phyloP scores from a whole-genome alignment of 2,888 invertebrate species.

The Lacanobia oleracea region DNA sequence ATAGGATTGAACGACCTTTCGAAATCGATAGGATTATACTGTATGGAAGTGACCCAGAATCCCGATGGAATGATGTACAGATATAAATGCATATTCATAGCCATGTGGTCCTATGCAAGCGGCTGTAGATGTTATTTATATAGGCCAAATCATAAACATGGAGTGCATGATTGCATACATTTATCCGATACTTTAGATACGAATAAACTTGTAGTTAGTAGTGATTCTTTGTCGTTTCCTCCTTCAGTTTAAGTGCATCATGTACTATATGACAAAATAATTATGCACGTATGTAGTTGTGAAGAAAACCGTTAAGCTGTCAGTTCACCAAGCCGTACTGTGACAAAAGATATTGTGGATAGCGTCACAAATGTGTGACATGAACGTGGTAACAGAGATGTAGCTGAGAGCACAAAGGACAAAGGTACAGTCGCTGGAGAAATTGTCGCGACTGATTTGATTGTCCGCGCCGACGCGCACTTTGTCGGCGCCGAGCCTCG shows the following conservation, averaged over 20 bases:
- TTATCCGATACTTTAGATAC: constrained; percentile 35
- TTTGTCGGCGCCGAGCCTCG: constrained; percentile 78
- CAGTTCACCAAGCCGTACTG: constrained; percentile 45
- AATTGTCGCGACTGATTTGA: constrained; percentile 85
- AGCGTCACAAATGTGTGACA: constrained; percentile 68
- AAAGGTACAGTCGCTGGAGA: constrained; percentile 73
- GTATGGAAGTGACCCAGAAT: constrained; percentile 80
- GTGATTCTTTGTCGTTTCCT: constrained; percentile 24
- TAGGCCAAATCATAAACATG: constrained; percentile 63
- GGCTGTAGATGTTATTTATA: constrained; percentile 63
- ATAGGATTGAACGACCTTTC: constrained; percentile 75
- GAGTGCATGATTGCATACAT: constrained; percentile 48
- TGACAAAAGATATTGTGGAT: constrained; percentile 67
- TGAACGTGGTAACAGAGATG: constrained; percentile 53
- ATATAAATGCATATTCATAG: constrained; percentile 75
- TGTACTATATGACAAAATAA: constrained; percentile 45
- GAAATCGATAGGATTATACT: constrained; percentile 77
- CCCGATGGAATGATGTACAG: constrained; percentile 72
- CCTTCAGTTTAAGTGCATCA: constrained; percentile 22
- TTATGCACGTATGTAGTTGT: constrained; percentile 43
- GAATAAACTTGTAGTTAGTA: constrained; percentile 24
- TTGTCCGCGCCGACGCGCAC: constrained; percentile 82
- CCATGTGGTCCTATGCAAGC: constrained; percentile 73
- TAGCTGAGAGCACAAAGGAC: constrained; percentile 67
- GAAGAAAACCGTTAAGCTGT: constrained; percentile 58